Evolutionary conservation across 2,113 vertebrate genomes (phyloP).

Genomic region (Lepidiolamprologus cunningtoni): DNA sequence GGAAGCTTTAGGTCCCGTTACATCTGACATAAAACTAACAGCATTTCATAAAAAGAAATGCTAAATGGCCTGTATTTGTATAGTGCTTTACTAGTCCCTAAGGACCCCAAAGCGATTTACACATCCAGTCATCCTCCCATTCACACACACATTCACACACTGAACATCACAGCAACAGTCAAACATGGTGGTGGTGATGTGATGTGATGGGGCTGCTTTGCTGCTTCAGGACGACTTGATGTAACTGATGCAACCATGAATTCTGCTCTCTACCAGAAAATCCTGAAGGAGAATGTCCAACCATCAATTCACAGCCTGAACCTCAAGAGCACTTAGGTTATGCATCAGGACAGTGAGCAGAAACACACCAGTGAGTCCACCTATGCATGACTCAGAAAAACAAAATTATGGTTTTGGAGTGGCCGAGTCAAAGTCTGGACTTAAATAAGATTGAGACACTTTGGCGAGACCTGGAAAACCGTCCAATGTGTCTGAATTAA

Average conservation of each 20-base stretch:
- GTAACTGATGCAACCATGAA: neutral
- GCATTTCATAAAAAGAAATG: neutral
- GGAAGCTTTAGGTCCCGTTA: neutral
- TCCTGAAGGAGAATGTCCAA: neutral
- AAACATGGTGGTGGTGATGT: neutral
- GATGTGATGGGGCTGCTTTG: rapidly evolving
- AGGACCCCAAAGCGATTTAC: neutral
- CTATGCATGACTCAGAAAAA: neutral
- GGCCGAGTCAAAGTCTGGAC: neutral
- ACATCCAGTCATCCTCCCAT: neutral
- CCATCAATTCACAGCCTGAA: neutral
- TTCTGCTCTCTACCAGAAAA: neutral
- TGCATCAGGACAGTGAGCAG: neutral
- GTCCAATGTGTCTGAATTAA: neutral
- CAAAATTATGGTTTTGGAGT: neutral
- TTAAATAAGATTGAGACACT: neutral
- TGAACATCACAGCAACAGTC: neutral
- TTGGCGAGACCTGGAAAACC: neutral
- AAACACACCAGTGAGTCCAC: neutral
- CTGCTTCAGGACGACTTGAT: neutral
- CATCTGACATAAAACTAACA: neutral
- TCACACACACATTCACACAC: neutral
- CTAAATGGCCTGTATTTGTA: neutral
- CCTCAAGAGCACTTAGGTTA: neutral
- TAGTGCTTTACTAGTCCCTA: neutral